Evolutionary conservation across 2,113 vertebrate genomes (phyloP).

Genomic region (Larimichthys polyactis): DNA sequence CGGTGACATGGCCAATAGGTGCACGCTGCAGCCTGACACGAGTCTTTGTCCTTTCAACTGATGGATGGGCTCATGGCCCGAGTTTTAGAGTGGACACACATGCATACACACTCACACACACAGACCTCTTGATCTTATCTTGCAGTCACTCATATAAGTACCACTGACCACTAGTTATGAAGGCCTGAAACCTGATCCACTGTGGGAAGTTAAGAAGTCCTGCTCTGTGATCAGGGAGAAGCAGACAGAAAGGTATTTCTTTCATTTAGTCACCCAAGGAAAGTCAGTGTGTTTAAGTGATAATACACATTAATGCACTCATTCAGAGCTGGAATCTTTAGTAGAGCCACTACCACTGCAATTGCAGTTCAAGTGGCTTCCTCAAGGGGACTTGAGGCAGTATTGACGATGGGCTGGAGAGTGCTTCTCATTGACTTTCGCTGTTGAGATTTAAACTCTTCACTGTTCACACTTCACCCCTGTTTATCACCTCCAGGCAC

Average conservation of each 20-base stretch:
- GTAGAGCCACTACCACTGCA: not conserved
- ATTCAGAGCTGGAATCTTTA: not conserved
- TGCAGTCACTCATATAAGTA: conserved; percentile 71
- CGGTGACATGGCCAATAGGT: conserved; percentile 81
- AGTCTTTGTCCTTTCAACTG: conserved; percentile 86
- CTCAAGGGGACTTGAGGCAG: not conserved
- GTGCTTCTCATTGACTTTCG: conserved; percentile 29
- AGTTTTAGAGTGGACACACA: conserved; percentile 69
- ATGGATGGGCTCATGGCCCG: conserved; percentile 85
- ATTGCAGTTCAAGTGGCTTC: not conserved
- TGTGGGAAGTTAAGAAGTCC: conserved; percentile 36
- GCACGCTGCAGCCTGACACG: conserved; percentile 82
- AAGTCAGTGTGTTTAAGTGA: conserved; percentile 1
- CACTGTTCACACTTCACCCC: conserved; percentile 12
- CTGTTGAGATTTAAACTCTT: conserved; percentile 5
- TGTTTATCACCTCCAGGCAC: conserved; percentile 44
- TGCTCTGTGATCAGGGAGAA: conserved; percentile 55
- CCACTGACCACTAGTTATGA: conserved; percentile 75
- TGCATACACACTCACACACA: conserved; percentile 36
- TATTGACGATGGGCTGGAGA: conserved; percentile 10
- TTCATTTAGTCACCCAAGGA: conserved; percentile 15
- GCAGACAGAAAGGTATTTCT: conserved; percentile 47
- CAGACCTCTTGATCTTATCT: conserved; percentile 85
- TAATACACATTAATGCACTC: not conserved
- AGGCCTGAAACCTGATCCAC: conserved; percentile 71